A percentile compares a stretch with the other conserved stretches of the same genome.
Conservation (phyloP, 2,888 invertebrate genomes). For the Apantesis nais region DNA sequence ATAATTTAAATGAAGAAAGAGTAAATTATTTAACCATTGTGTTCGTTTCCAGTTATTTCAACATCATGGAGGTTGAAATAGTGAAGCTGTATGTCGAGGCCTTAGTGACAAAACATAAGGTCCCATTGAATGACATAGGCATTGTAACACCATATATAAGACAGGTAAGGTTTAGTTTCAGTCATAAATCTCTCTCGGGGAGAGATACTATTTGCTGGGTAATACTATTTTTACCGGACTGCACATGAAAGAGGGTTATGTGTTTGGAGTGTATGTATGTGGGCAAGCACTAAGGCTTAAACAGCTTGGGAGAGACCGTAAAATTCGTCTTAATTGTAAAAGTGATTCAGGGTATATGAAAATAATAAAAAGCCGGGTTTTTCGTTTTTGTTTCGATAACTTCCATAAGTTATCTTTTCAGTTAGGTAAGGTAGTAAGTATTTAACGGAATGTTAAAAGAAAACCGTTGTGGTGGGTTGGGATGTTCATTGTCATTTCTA, state of each 20-base stretch:
- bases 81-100: slow-evolving; percentile 79
- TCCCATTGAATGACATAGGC: slow-evolving; percentile 90
- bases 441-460: too few relatives aligned
- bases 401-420: too few relatives aligned
- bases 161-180: slow-evolving; percentile 87
- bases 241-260: too few relatives aligned
- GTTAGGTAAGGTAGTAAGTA: too few relatives aligned
- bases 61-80: slow-evolving; percentile 90
- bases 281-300: too few relatives aligned
- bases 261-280: not conserved
- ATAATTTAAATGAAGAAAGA: not conserved
- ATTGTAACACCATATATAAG: slow-evolving; percentile 96
- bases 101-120: slow-evolving; percentile 85
- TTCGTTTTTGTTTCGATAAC: not conserved
- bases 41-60: slow-evolving; percentile 83
- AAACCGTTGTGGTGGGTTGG: too few relatives aligned
- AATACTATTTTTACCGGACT: too few relatives aligned
- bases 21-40: not conserved
- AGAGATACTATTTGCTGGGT: not conserved
- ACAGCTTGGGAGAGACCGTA: too few relatives aligned
- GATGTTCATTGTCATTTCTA: too few relatives aligned
- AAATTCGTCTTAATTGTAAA: too few relatives aligned
- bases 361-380: not conserved
- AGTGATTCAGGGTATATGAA: too few relatives aligned
- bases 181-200: not conserved